Percentiles rank a stretch among this genome's conserved stretches.
Conservation (phyloP, 1,140 invertebrate species). For the Lethrus apterus region DNA sequence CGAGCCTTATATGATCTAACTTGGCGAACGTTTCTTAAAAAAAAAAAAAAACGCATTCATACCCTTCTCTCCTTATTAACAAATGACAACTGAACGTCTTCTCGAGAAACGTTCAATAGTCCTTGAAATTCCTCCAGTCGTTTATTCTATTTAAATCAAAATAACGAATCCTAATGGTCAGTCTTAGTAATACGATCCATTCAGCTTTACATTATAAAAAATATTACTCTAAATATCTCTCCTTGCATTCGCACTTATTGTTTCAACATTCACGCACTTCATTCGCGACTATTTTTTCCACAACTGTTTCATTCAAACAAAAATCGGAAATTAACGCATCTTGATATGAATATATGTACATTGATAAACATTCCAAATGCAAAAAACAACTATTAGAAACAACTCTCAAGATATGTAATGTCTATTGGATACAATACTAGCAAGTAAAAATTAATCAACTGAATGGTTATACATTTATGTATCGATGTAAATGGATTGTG, state of each 20-base stretch:
- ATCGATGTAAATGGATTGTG: too few relatives aligned
- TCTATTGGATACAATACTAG: slow-evolving; percentile 12
- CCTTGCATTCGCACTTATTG: neutral
- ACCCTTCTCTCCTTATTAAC: slow-evolving; percentile 2
- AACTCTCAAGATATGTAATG: slow-evolving; percentile 14
- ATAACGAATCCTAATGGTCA: slow-evolving; percentile 27
- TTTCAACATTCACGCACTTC: too few relatives aligned
- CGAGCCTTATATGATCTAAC: slow-evolving; percentile 23
- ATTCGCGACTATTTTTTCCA: too few relatives aligned
- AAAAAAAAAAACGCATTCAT: slow-evolving; percentile 7
- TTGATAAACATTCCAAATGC: slow-evolving; percentile 8
- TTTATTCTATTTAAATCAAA: neutral
- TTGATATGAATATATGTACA: slow-evolving; percentile 5
- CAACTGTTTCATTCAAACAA: slow-evolving; percentile 1
- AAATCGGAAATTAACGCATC: slow-evolving; percentile 1
- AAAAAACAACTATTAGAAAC: slow-evolving; percentile 10
- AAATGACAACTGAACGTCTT: too few relatives aligned
- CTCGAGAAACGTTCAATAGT: too few relatives aligned
- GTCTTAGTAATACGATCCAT: slow-evolving; percentile 20
- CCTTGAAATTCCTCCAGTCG: neutral
- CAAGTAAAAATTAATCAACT: too few relatives aligned
- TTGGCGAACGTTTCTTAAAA: slow-evolving; percentile 12
- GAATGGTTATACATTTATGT: too few relatives aligned
- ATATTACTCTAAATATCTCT: slow-evolving; percentile 15
- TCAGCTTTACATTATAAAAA: slow-evolving; percentile 20